phyloP scores from a whole-genome alignment of 2,888 invertebrate genomes.

The Xestoiulus laeticollis region DNA sequence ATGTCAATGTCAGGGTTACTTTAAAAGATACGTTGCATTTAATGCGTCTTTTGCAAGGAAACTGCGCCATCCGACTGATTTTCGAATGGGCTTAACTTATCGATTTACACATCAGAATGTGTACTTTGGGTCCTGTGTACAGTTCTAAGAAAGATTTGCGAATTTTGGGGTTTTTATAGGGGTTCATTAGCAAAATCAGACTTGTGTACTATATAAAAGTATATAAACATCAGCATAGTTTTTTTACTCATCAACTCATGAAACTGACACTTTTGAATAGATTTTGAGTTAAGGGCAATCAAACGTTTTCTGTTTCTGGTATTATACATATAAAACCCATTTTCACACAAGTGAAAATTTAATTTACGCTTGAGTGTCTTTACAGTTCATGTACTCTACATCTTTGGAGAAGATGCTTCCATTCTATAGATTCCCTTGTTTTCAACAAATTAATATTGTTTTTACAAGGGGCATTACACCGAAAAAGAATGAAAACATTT shows the following conservation, averaged over 20 bases:
- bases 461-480: no score
- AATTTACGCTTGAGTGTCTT: no score
- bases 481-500: no score
- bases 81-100: constrained; percentile 12
- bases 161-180: neutral
- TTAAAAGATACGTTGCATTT: neutral
- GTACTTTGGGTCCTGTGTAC: neutral
- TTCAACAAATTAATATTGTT: no score
- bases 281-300: neutral
- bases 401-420: no score
- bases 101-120: neutral
- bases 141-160: neutral
- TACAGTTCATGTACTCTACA: no score
- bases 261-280: neutral
- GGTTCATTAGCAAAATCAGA: neutral
- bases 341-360: no score
- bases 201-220: neutral
- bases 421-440: no score
- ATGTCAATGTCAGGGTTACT: constrained; percentile 17
- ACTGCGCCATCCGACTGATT: constrained; percentile 10
- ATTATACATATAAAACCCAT: no score
- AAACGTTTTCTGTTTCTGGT: no score
- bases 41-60: neutral
- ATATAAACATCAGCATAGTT: neutral
- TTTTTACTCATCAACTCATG: neutral